Conservation (phyloP, 92 coral and sea anemone species). For the Porites cylindrica region DNA sequence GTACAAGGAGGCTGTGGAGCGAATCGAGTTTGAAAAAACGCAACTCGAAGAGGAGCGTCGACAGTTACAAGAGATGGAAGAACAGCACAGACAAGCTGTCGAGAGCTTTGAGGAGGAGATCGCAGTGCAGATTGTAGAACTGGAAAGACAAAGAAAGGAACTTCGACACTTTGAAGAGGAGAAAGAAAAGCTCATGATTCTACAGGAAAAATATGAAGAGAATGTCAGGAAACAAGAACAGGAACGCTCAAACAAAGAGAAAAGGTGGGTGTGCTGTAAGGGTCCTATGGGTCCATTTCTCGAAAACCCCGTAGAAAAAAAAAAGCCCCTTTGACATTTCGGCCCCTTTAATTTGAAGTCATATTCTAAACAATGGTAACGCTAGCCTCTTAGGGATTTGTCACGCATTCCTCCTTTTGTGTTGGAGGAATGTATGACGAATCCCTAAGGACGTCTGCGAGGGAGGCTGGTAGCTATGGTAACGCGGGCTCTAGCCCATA, state of each 20-base stretch:
- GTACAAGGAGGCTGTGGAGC: constrained; percentile 87
- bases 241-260: constrained; percentile 64
- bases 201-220: constrained; percentile 80
- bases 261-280: constrained; percentile 20
- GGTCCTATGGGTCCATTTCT: no score
- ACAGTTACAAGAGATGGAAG: constrained; percentile 87
- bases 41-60: constrained; percentile 92
- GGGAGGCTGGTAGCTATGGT: no score
- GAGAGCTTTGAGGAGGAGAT: constrained; percentile 93
- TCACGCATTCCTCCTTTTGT: no score
- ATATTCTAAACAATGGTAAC: no score
- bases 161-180: constrained; percentile 81
- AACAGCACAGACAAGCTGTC: constrained; percentile 92
- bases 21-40: constrained; percentile 90
- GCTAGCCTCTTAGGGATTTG: no score
- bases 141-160: constrained; percentile 90
- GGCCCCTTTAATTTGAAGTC: no score
- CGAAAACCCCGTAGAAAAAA: no score
- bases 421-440: no score
- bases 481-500: no score
- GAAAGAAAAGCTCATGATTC: constrained; percentile 78
- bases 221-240: constrained; percentile 65
- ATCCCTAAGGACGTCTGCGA: no score
- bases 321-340: no score
- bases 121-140: constrained; percentile 92